Conservation (phyloP, 2,113 vertebrate genomes). For the Calcarius ornatus region DNA sequence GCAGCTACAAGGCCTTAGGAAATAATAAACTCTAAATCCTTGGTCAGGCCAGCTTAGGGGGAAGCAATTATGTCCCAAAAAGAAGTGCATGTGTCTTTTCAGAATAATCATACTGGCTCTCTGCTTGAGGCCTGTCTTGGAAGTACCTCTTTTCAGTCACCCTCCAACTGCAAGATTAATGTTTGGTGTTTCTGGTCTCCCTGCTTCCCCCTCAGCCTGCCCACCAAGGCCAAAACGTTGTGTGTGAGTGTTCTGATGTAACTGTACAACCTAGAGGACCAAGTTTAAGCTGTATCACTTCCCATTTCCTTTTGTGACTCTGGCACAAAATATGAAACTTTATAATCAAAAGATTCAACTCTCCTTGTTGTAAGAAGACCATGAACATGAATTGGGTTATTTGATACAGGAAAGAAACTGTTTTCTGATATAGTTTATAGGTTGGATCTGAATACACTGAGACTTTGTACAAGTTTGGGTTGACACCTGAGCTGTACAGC, state of each 20-base stretch:
- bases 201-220: background rate
- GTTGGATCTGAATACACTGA: background rate
- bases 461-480: background rate
- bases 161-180: background rate
- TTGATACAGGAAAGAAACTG: background rate
- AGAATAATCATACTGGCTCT: background rate
- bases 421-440: background rate
- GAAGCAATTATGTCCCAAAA: background rate
- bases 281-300: background rate
- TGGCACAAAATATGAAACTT: background rate
- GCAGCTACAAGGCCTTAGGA: background rate
- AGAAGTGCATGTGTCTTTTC: background rate
- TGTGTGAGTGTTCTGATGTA: background rate
- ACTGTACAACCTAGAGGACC: background rate
- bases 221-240: background rate
- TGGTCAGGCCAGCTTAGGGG: background rate
- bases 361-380: background rate
- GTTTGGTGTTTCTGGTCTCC: background rate
- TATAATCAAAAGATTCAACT: background rate
- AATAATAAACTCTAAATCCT: background rate
- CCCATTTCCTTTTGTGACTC: background rate
- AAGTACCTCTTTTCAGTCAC: background rate
- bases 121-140: background rate
- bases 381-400: background rate
- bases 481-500: conserved; percentile 15